These are phyloP conservation scores for Apaloderma vittatum DNA, from an alignment of 2,113 vertebrate genomes.

Conservation along the genomic window DNA sequence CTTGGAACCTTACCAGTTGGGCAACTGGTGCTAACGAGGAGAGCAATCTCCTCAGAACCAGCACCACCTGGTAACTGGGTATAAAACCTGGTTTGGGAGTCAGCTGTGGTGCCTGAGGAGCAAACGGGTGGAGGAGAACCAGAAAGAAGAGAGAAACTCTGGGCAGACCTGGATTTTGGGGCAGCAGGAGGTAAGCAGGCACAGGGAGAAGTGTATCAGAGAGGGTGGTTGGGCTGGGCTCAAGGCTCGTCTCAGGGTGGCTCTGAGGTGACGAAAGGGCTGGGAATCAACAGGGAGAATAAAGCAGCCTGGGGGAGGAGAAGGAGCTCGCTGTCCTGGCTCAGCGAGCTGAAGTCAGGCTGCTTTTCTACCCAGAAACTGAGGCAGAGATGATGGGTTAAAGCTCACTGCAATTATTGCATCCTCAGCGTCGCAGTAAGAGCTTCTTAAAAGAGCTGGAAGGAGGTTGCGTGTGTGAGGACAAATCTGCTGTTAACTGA, in stretches of 20 bases:
- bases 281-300: rapidly evolving
- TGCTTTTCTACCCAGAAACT: background rate
- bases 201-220: rapidly evolving
- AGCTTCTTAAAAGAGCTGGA: background rate
- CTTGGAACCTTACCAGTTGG: background rate
- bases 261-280: background rate
- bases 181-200: background rate
- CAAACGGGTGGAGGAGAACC: too few relatives aligned
- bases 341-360: background rate
- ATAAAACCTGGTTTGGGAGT: background rate
- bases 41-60: rapidly evolving
- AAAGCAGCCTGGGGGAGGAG: background rate
- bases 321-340: background rate
- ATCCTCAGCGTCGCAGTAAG: background rate
- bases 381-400: background rate
- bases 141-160: background rate
- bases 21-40: background rate
- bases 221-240: background rate
- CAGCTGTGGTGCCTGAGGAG: rapidly evolving
- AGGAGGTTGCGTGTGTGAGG: background rate
- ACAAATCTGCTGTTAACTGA: background rate
- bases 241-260: background rate
- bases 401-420: background rate
- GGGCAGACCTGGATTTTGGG: rapidly evolving
- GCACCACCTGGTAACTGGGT: background rate